Conservation (phyloP, 2,113 vertebrate genomes). For the Accipiter cooperii region DNA sequence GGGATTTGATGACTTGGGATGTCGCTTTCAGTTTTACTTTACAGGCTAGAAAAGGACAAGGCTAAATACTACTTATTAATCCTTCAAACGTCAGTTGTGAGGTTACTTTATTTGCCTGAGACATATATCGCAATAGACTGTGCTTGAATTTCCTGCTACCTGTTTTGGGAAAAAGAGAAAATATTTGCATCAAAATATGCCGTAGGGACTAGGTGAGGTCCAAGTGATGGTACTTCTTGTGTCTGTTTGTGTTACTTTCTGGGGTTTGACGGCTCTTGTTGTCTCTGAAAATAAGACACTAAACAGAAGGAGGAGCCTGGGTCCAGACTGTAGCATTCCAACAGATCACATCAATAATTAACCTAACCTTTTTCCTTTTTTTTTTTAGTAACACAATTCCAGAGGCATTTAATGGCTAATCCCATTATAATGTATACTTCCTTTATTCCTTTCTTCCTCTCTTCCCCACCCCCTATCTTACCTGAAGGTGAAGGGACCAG, state of each 20-base stretch:
- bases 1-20: not conserved
- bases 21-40: not conserved
- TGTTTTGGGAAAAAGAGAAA: not conserved
- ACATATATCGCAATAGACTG: not conserved
- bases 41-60: not conserved
- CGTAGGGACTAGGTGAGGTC: not conserved
- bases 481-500: slow-evolving; percentile 69
- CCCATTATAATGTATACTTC: not conserved
- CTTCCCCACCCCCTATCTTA: not conserved
- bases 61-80: not conserved
- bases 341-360: not conserved
- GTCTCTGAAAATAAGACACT: not conserved
- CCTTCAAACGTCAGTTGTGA: not conserved
- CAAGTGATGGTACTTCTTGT: not conserved
- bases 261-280: not conserved
- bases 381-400: not conserved
- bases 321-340: not conserved
- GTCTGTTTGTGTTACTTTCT: not conserved
- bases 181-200: not conserved
- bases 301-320: not conserved
- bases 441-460: not conserved
- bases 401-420: not conserved
- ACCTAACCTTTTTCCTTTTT: not conserved
- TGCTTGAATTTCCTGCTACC: not conserved
- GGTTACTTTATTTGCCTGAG: not conserved